Evolutionary conservation across 1,140 invertebrate genomes (phyloP).

Genomic region (Copidosoma floridanum): DNA sequence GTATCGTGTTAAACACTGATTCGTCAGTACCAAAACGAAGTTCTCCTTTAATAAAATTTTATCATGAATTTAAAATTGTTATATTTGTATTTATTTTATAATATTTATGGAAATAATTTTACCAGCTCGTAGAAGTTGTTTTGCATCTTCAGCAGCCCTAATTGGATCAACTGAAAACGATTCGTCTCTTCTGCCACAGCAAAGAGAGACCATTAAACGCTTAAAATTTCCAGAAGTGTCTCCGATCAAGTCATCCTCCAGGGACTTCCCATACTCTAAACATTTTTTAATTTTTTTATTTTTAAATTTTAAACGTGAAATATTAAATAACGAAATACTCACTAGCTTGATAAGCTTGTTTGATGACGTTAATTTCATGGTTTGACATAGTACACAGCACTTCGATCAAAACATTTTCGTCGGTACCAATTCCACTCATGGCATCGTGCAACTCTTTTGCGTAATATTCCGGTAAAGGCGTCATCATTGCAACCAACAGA

Average conservation of each 20-base stretch:
- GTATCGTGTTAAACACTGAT: conserved; percentile 79
- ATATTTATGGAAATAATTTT: too few species aligned
- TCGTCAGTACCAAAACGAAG: conserved; percentile 82
- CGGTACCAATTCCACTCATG: conserved; percentile 78
- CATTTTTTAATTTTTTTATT: too few species aligned
- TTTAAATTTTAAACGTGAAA: too few species aligned
- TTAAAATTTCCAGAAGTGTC: conserved; percentile 86
- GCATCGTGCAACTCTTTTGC: conserved; percentile 85
- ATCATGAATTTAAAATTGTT: too few species aligned
- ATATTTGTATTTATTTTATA: too few species aligned
- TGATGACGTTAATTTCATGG: conserved; percentile 79
- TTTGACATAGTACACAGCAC: conserved; percentile 86
- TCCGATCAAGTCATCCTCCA: conserved; percentile 75
- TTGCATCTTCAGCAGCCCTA: conserved; percentile 68
- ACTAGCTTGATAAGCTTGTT: conserved; percentile 78
- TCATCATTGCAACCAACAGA: conserved; percentile 83
- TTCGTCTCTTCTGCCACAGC: conserved; percentile 68
- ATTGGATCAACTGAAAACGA: conserved; percentile 64
- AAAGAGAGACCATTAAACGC: conserved; percentile 75
- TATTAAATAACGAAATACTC: too few species aligned
- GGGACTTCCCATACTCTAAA: conserved; percentile 68
- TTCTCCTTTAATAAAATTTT: conserved; percentile 64
- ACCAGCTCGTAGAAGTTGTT: conserved; percentile 73
- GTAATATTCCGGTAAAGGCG: conserved; percentile 82
- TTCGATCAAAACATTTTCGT: conserved; percentile 85